Conservation (phyloP, 2,888 invertebrate species). For the Ophioninae sp. region DNA sequence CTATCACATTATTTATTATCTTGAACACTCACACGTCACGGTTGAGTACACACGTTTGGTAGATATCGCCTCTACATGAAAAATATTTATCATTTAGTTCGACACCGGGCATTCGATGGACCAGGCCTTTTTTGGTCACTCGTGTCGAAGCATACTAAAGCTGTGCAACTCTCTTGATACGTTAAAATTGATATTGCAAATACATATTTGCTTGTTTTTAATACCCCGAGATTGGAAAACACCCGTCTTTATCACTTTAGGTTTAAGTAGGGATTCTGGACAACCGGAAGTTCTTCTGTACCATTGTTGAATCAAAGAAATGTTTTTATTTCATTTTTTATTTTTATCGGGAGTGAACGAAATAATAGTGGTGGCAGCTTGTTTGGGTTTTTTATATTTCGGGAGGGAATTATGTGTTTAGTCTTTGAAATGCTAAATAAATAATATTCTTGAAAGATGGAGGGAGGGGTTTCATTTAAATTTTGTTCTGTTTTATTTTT, state of each 20-base stretch:
- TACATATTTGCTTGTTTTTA: not conserved
- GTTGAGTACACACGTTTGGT: slow-evolving; percentile 45
- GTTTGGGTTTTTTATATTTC: slow-evolving; percentile 12
- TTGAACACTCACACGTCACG: slow-evolving; percentile 31
- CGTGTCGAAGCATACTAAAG: too few species aligned
- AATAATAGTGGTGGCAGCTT: not conserved
- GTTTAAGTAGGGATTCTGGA: too few species aligned
- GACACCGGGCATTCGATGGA: not conserved
- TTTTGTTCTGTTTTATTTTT: too few species aligned
- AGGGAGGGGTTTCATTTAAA: too few species aligned
- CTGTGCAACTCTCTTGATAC: too few species aligned
- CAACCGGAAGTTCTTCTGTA: too few species aligned
- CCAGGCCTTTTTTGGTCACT: too few species aligned
- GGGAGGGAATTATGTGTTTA: slow-evolving; percentile 1
- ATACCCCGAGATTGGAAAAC: too few species aligned
- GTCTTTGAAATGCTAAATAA: slow-evolving; percentile 47
- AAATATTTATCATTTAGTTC: not conserved
- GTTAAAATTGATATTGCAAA: not conserved
- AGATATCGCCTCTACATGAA: slow-evolving; percentile 40
- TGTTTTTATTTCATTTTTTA: too few species aligned
- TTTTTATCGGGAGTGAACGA: not conserved
- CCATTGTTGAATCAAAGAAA: too few species aligned
- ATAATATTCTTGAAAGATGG: not conserved
- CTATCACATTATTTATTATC: slow-evolving; percentile 35
- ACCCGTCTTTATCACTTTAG: too few species aligned